Evolutionary conservation across 1,140 invertebrate genomes (phyloP), one percentile per base, ranked within the genome.

Genomic region (Cydia strobilella): DNA sequence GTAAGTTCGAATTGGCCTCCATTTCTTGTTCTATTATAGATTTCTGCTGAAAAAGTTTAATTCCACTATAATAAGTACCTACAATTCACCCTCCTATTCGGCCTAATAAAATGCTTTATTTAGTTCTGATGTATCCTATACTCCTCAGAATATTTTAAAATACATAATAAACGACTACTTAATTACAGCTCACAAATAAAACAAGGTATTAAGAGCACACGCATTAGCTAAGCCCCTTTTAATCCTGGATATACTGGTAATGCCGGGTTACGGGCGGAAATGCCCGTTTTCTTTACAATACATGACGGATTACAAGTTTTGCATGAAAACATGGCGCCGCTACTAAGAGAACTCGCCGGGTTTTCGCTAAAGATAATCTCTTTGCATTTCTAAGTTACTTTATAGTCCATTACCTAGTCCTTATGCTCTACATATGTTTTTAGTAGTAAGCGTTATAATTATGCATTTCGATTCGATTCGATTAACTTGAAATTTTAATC

Each of bases 241-340:
- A 59, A 59, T 59, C 20, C 54, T 23, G 54, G 18, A 12, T 59
- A 23, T 23, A 9, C 54, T 15, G 72, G 73, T 77, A 75, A 77
- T 48, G 71, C 73, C 74, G 63, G 27, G 25, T 74, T 73, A 75
- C 75, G 77, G 54, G 72, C 75, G 77, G 54, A 72, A 76, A 76
- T 76, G 76, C 74, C 72, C 42, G 62, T 25, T 20, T 76, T 75
- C 63, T 72, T 71, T 74, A 79, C 78, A 77, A 79, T 74, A 76
- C 73, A 79, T 79, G 78, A 79, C 75, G 72, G 78, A 79, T 79
- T 74, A 76, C 78, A 71, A 75, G 78, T 77, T 73, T 76, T 76
- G 39, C 71, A 48, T 76, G 63, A 10, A 74, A 63, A 73, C 54
- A 76, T 72, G 42, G 15, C 5, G 65, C 13, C 15, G 1, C n/a